A percentile compares a stretch with the other conserved stretches of the same genome.
Conservation (phyloP, 2,888 invertebrate genomes). For the Muscina levida region DNA sequence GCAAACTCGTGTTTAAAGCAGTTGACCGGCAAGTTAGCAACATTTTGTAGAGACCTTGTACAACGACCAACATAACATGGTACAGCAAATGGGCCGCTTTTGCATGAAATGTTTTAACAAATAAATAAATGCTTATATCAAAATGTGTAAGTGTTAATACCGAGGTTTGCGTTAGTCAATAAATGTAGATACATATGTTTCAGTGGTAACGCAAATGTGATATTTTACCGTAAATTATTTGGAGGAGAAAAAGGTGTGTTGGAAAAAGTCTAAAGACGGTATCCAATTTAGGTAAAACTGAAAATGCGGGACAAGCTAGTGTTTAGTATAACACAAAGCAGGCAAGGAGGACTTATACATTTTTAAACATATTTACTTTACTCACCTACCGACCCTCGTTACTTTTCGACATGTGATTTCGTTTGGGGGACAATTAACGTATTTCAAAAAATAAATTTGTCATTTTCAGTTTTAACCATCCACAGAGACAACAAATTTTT, state of each 20-base stretch:
- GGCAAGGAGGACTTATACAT: neutral
- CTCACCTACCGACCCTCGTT: constrained; percentile 13
- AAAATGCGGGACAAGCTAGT: neutral
- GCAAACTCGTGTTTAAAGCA: neutral
- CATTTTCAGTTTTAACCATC: constrained; percentile 36
- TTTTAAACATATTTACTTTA: too few relatives aligned
- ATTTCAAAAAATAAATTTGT: constrained; percentile 40
- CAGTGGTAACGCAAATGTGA: neutral
- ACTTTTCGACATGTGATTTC: constrained; percentile 38
- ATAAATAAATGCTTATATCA: constrained; percentile 46
- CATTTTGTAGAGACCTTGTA: constrained; percentile 18
- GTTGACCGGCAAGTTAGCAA: neutral
- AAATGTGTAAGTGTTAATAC: constrained; percentile 34
- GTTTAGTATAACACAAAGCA: neutral
- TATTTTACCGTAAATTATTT: constrained; percentile 13
- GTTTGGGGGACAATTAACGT: constrained; percentile 43
- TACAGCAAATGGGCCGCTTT: constrained; percentile 38
- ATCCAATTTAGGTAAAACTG: neutral
- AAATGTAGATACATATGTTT: neutral
- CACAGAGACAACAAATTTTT: constrained; percentile 17
- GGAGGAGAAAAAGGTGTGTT: neutral
- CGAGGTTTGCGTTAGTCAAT: neutral
- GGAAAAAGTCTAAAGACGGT: neutral
- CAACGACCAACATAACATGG: constrained; percentile 43
- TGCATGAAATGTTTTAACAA: constrained; percentile 40